A percentile compares a stretch with the other conserved stretches of the same genome.
phyloP scores from a whole-genome alignment of 2,888 invertebrate species.

The Hermaeophaga mercurialis region DNA sequence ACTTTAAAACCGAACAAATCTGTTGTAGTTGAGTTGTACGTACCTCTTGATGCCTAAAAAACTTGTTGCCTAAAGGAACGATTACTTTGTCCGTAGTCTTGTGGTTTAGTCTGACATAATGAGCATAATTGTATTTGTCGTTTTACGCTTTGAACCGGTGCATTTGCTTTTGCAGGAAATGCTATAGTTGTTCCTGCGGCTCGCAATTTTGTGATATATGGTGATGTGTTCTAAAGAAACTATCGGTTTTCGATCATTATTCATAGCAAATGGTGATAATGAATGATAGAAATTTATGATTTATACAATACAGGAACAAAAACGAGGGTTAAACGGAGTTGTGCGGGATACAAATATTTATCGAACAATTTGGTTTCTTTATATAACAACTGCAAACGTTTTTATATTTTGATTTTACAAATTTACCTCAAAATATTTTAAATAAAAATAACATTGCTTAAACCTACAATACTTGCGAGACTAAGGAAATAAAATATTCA shows the following conservation, averaged over 20 bases:
- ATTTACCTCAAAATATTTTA: too few species aligned
- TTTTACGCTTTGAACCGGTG: conserved; percentile 5
- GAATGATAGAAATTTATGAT: conserved; percentile 15
- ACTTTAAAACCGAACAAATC: too few species aligned
- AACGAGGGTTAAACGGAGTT: too few species aligned
- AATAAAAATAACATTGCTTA: too few species aligned
- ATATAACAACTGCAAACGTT: too few species aligned
- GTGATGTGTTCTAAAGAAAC: conserved; percentile 24
- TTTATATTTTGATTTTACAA: too few species aligned
- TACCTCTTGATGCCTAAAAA: conserved; percentile 15
- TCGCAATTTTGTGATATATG: conserved; percentile 32
- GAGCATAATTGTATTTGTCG: conserved; percentile 32
- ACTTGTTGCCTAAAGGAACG: conserved; percentile 20
- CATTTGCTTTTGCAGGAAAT: conserved; percentile 19
- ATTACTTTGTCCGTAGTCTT: conserved; percentile 21
- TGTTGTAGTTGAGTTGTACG: too few species aligned
- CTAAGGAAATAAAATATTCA: too few species aligned
- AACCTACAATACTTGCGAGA: too few species aligned
- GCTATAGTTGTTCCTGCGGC: conserved; percentile 23
- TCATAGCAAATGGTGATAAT: conserved; percentile 13
- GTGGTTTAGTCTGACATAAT: conserved; percentile 33
- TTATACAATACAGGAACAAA: too few species aligned
- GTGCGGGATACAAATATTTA: too few species aligned
- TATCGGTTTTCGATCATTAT: conserved; percentile 21
- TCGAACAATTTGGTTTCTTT: too few species aligned